Percentiles rank a stretch among this genome's conserved stretches.
Evolutionary conservation across 2,113 vertebrate species (phyloP).

Genomic region (Colius striatus): DNA sequence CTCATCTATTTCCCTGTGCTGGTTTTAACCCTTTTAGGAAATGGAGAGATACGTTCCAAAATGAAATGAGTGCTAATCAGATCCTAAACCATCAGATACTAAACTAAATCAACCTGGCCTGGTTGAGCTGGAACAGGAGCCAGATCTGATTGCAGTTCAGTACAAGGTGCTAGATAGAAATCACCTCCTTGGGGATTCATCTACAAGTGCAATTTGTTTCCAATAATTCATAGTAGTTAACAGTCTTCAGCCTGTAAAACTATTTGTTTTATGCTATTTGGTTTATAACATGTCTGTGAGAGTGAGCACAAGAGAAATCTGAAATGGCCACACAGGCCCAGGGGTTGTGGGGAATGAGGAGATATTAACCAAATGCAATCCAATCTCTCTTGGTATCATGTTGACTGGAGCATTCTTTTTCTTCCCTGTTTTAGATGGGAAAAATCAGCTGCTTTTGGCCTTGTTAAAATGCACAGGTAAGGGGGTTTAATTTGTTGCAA

Average conservation of each 20-base stretch:
- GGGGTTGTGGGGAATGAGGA: neutral
- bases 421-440: constrained; percentile 85
- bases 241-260: neutral
- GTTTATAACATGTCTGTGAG: neutral
- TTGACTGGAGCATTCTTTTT: neutral
- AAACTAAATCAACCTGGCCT: neutral
- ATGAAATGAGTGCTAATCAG: neutral
- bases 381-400: neutral
- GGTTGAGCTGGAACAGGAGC: neutral
- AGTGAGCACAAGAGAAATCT: neutral
- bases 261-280: neutral
- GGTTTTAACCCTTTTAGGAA: neutral
- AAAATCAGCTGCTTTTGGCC: constrained; percentile 95
- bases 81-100: neutral
- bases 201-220: neutral
- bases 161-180: neutral
- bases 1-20: neutral
- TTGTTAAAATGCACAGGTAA: constrained; percentile 97
- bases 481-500: neutral
- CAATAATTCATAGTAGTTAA: neutral
- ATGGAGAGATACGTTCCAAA: neutral
- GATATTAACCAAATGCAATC: neutral
- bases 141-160: neutral
- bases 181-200: neutral
- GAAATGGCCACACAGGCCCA: neutral